Conservation (phyloP, 2,113 vertebrate species). For the Ophiodon elongatus region DNA sequence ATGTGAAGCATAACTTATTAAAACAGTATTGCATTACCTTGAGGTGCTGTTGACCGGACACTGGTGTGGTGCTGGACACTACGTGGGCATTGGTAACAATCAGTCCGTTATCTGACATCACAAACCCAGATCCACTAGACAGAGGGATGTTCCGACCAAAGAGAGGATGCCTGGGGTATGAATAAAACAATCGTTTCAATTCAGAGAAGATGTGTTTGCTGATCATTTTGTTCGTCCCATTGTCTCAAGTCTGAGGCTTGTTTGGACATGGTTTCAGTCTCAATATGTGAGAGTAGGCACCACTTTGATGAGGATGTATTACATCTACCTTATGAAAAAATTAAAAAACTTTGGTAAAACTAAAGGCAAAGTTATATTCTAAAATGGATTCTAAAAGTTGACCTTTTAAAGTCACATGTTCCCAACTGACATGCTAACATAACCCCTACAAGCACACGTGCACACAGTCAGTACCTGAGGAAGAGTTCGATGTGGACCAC, state of each 20-base stretch:
- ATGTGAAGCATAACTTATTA: not conserved
- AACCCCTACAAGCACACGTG: not conserved
- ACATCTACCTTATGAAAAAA: not conserved
- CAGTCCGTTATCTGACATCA: conserved; percentile 91
- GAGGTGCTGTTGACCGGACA: conserved; percentile 89
- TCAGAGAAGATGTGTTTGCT: not conserved
- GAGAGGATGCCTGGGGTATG: conserved; percentile 87
- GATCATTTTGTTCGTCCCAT: not conserved
- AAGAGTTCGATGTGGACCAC: conserved; percentile 98
- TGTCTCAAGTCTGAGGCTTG: too few relatives aligned
- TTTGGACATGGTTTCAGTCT: not conserved
- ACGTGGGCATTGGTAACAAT: conserved; percentile 96
- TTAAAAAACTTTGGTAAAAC: not conserved
- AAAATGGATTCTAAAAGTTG: not conserved
- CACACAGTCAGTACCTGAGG: conserved; percentile 84
- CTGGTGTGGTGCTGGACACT: conserved; percentile 86
- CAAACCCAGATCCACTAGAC: conserved; percentile 95
- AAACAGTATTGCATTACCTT: conserved; percentile 87
- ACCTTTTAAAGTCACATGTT: not conserved
- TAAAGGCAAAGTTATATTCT: not conserved
- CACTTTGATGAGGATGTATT: not conserved
- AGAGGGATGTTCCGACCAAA: conserved; percentile 91
- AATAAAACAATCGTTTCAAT: not conserved
- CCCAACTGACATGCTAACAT: not conserved
- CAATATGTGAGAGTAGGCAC: not conserved